Percentiles rank a stretch among this genome's conserved stretches.
Evolutionary conservation across 1,140 invertebrate species (phyloP).

Genomic region (Bombus fervidus): DNA sequence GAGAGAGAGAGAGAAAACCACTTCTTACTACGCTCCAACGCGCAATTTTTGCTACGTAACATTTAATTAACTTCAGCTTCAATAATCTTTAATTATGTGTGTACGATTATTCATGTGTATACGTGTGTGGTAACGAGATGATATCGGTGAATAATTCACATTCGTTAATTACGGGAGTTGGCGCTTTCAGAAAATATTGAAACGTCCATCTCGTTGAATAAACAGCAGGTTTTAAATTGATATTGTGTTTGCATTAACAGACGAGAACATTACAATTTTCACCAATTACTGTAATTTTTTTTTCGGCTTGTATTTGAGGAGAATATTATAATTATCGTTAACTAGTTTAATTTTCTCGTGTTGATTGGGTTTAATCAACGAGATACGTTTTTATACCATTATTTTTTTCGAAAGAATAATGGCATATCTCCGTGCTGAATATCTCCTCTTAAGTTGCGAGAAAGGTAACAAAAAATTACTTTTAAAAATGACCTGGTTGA

Average conservation of each 20-base stretch:
- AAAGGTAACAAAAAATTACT: no score
- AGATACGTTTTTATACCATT: no score
- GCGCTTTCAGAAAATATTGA: not conserved
- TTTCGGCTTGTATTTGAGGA: no score
- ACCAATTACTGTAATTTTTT: no score
- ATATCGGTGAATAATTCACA: conserved; percentile 14
- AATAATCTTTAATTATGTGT: conserved; percentile 6
- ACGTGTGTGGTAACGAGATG: not conserved
- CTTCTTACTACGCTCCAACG: not conserved
- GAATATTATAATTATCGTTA: no score
- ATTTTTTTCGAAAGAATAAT: no score
- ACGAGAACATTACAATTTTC: not conserved
- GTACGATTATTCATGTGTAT: not conserved
- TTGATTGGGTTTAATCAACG: no score
- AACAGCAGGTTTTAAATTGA: no score
- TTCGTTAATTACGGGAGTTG: not conserved
- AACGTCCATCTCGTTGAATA: not conserved
- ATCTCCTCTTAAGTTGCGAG: no score
- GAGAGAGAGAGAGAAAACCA: not conserved
- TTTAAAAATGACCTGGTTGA: no score
- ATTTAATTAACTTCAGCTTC: conserved; percentile 19
- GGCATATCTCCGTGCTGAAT: no score
- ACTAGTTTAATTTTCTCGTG: no score
- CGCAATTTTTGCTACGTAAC: conserved; percentile 7
- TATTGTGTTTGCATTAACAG: not conserved